A percentile compares a stretch with the other conserved stretches of the same genome.
Conservation (phyloP, 2,113 vertebrate genomes). For the Phylloscopus trochiloides region DNA sequence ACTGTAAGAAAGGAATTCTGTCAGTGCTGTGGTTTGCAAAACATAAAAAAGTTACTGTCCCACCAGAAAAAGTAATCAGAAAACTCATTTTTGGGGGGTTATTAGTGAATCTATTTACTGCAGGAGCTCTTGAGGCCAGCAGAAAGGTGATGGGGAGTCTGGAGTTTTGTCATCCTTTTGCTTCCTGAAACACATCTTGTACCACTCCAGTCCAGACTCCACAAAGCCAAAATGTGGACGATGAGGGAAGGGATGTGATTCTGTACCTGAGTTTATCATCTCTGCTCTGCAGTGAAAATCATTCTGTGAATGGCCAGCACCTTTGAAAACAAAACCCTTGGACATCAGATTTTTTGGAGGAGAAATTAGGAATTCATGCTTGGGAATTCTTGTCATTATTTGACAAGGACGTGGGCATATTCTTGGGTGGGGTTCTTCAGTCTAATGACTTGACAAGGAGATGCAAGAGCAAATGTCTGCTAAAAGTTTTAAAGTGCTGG, state of each 20-base stretch:
- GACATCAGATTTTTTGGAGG: background rate
- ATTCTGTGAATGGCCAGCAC: background rate
- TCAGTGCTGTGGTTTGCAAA: background rate
- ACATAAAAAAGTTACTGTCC: background rate
- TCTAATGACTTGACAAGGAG: background rate
- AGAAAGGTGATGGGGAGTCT: background rate
- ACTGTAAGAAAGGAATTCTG: background rate
- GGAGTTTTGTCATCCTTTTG: background rate
- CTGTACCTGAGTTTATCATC: background rate
- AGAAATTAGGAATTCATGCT: background rate
- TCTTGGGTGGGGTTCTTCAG: background rate
- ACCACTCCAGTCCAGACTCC: no score
- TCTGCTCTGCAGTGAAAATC: background rate
- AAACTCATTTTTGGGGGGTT: background rate
- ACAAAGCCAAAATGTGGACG: background rate
- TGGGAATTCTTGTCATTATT: background rate
- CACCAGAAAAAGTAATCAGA: background rate
- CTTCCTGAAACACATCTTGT: background rate
- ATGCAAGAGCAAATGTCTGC: background rate
- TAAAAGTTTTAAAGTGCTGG: background rate
- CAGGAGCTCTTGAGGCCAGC: background rate
- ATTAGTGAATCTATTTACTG: background rate
- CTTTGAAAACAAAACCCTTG: background rate
- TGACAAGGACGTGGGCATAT: background rate
- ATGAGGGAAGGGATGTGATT: background rate